A percentile compares a stretch with the other conserved stretches of the same genome.
phyloP scores from a whole-genome alignment of 1,140 invertebrate species.

The Pachypsylla venusta region DNA sequence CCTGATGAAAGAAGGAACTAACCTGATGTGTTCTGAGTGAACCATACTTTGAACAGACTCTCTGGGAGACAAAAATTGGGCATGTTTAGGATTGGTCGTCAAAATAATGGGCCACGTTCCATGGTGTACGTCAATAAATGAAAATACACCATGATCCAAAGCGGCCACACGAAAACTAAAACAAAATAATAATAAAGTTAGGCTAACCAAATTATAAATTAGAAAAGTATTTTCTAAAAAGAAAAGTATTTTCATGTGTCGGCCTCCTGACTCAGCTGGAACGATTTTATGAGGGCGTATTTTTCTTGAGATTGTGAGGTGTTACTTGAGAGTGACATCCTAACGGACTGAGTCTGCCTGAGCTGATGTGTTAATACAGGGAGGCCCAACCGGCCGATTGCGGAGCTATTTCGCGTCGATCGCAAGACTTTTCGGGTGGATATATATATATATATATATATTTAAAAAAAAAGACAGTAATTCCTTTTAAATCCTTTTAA shows the following conservation, averaged over 20 bases:
- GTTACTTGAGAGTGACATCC: too few species aligned
- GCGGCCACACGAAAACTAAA: slow-evolving; percentile 61
- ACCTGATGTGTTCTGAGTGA: slow-evolving; percentile 65
- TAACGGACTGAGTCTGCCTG: too few species aligned
- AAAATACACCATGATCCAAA: slow-evolving; percentile 77
- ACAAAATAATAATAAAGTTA: slow-evolving; percentile 12
- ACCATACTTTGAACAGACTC: slow-evolving; percentile 53
- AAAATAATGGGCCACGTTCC: slow-evolving; percentile 65
- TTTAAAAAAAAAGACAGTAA: neutral
- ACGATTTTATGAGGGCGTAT: too few species aligned
- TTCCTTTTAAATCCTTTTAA: too few species aligned
- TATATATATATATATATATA: neutral
- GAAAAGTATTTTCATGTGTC: too few species aligned
- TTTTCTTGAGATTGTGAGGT: too few species aligned
- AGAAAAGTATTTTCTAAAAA: too few species aligned
- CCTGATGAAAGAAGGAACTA: slow-evolving; percentile 19
- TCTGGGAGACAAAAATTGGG: slow-evolving; percentile 41
- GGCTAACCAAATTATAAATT: too few species aligned
- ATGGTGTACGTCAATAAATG: slow-evolving; percentile 68
- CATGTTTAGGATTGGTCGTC: slow-evolving; percentile 80
- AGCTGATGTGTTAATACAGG: too few species aligned
- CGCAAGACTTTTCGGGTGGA: neutral
- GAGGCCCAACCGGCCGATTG: too few species aligned
- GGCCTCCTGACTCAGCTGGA: too few species aligned
- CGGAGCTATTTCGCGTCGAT: too few species aligned